Percentiles rank a stretch among this genome's conserved stretches.
Conservation (phyloP, 2,888 invertebrate species). For the Monoplex corrugatus region DNA sequence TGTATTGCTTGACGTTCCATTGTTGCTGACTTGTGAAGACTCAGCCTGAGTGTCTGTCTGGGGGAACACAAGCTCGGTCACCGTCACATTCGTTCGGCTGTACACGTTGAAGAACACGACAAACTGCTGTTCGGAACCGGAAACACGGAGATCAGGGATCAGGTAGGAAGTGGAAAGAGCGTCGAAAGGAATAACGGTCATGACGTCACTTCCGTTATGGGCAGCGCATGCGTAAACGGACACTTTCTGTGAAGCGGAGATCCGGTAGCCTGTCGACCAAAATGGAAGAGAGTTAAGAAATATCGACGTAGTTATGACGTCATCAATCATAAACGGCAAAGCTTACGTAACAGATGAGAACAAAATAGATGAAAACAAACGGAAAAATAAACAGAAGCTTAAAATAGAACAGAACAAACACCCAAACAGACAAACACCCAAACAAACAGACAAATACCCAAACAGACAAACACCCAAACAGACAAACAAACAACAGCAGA, state of each 20-base stretch:
- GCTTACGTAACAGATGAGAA: not conserved
- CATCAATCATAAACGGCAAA: too few species aligned
- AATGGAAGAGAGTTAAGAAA: not conserved
- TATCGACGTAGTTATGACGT: not conserved
- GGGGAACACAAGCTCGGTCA: not conserved
- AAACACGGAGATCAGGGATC: conserved; percentile 46
- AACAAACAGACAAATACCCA: too few species aligned
- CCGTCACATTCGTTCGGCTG: conserved; percentile 24
- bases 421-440: too few species aligned
- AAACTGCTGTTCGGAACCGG: conserved; percentile 20
- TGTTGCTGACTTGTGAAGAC: not conserved
- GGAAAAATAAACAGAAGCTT: too few species aligned
- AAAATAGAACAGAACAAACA: too few species aligned
- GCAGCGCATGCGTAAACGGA: conserved; percentile 45
- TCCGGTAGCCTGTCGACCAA: conserved; percentile 39
- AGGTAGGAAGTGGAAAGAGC: conserved; percentile 45
- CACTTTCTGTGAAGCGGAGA: conserved; percentile 43
- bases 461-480: too few species aligned
- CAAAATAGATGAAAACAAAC: not conserved
- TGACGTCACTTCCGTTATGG: conserved; percentile 49
- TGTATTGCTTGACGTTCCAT: not conserved
- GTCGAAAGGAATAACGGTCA: conserved; percentile 49
- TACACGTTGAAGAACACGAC: conserved; percentile 39
- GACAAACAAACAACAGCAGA: too few species aligned
- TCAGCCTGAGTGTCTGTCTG: not conserved